phyloP scores from a whole-genome alignment of 2,888 invertebrate genomes.

The Trisateles emortualis region DNA sequence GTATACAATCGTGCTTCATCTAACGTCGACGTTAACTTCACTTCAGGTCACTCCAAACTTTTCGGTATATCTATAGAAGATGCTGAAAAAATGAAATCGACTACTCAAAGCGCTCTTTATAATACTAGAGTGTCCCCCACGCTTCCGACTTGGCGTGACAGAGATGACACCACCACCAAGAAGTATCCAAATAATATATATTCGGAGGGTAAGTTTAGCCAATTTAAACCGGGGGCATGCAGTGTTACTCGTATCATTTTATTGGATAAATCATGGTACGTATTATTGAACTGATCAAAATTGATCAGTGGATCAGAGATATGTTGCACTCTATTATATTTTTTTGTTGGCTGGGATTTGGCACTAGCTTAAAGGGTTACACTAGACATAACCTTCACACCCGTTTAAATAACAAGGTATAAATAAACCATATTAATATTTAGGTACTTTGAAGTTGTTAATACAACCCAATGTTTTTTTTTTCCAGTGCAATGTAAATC shows the following conservation, averaged over 20 bases:
- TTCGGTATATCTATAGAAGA: conserved; percentile 89
- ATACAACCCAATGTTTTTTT: background rate
- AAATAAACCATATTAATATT: background rate
- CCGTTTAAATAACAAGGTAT: background rate
- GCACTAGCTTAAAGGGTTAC: too few species aligned
- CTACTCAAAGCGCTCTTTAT: conserved; percentile 81
- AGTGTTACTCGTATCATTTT: conserved; percentile 36
- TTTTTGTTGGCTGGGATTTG: too few species aligned
- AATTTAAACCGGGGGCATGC: conserved; percentile 48
- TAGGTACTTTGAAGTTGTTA: too few species aligned
- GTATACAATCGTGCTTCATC: conserved; percentile 52
- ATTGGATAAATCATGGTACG: conserved; percentile 21
- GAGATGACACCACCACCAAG: conserved; percentile 76
- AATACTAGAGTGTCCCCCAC: conserved; percentile 89
- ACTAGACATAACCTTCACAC: too few species aligned
- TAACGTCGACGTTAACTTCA: conserved; percentile 72
- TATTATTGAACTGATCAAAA: background rate
- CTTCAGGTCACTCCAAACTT: conserved; percentile 88
- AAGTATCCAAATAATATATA: conserved; percentile 75
- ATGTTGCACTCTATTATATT: too few species aligned
- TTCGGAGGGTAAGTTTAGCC: conserved; percentile 73
- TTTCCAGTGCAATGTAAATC: conserved; percentile 84
- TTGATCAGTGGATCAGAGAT: too few species aligned
- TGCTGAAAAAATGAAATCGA: conserved; percentile 82
- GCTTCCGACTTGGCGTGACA: conserved; percentile 83